Conservation (phyloP, 2,113 vertebrate genomes). For the Atlantisia rogersi region DNA sequence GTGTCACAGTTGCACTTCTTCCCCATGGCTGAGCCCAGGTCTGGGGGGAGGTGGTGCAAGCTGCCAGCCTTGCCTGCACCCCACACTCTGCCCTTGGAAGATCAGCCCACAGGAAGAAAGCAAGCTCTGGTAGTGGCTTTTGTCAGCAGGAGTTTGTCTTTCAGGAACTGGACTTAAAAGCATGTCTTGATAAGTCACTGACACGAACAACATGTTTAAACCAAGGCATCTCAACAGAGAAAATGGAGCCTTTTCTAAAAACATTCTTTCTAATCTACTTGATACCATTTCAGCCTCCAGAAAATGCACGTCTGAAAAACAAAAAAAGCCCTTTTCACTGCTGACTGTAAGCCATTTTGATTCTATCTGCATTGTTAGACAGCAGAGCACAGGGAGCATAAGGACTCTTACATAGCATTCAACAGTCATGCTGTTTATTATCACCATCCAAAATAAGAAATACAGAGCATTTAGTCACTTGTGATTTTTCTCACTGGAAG, state of each 20-base stretch:
- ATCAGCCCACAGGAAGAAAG: neutral
- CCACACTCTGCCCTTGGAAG: neutral
- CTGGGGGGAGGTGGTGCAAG: neutral
- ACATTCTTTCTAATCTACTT: slow-evolving; percentile 4
- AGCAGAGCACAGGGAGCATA: neutral
- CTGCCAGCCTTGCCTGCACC: neutral
- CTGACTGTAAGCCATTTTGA: neutral
- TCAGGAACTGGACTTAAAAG: neutral
- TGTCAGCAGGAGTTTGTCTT: neutral
- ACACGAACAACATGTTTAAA: neutral
- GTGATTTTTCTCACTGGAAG: neutral
- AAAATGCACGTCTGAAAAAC: neutral
- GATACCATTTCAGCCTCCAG: neutral
- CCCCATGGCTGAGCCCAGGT: neutral
- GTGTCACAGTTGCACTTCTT: neutral
- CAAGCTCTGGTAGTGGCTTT: neutral
- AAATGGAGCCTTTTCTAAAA: neutral
- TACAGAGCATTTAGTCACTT: accelerated
- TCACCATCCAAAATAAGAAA: neutral
- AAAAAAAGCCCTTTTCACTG: neutral
- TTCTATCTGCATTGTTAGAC: neutral
- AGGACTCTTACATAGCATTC: neutral
- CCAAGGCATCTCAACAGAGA: neutral
- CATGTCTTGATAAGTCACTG: neutral
- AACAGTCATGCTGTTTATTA: neutral